These are phyloP conservation scores for Myotis vivesi DNA, from an alignment of 2,797 vertebrate genomes.

Conservation along the genomic window DNA sequence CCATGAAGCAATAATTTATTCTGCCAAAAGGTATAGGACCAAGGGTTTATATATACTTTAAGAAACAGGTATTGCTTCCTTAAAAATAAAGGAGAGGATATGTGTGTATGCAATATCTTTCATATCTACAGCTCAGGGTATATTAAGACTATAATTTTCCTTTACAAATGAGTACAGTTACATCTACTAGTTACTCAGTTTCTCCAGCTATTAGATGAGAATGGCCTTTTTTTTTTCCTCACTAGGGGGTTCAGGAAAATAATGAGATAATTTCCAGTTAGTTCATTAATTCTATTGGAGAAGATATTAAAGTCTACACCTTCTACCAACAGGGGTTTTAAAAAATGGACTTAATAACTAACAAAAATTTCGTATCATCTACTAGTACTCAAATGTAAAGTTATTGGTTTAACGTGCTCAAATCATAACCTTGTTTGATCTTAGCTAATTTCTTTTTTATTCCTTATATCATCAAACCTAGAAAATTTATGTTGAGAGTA, in stretches of 20 bases:
- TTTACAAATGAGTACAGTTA: constrained; percentile 6
- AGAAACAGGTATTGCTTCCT: constrained; percentile 41
- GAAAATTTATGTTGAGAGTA: constrained; percentile 34
- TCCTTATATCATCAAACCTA: constrained; percentile 20
- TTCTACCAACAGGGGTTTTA: neutral
- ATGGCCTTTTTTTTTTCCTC: constrained; percentile 50
- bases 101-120: neutral
- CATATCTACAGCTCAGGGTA: neutral
- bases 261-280: constrained; percentile 60
- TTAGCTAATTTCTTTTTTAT: constrained; percentile 36
- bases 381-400: constrained; percentile 49
- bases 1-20: constrained; percentile 47
- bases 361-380: constrained; percentile 42
- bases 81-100: neutral
- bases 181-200: neutral
- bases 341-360: neutral
- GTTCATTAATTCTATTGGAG: constrained; percentile 57
- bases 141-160: neutral
- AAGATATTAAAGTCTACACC: constrained; percentile 24
- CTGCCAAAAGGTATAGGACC: constrained; percentile 13
- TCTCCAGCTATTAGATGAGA: constrained; percentile 47
- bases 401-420: neutral
- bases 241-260: constrained; percentile 59
- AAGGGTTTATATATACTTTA: constrained; percentile 49
- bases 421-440: neutral